Conservation (phyloP, 2,797 vertebrate species). For the Sebastolobus alascanus region DNA sequence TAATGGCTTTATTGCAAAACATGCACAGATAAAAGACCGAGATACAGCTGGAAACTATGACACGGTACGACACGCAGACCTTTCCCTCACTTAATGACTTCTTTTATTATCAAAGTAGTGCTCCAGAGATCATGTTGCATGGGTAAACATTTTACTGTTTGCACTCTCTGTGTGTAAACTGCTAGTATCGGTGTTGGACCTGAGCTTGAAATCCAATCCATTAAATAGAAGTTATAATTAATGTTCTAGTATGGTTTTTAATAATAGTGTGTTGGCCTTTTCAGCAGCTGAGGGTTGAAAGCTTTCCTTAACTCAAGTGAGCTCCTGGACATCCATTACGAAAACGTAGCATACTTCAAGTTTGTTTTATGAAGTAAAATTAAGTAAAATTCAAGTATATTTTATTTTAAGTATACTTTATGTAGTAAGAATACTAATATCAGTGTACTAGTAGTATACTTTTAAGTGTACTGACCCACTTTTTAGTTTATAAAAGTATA, state of each 20-base stretch:
- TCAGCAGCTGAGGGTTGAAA: background rate
- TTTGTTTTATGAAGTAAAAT: too few species aligned
- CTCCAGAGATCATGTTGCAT: slow-evolving; percentile 9
- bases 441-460: too few species aligned
- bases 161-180: background rate
- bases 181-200: background rate
- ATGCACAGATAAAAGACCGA: background rate
- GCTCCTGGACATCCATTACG: too few species aligned
- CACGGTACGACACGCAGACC: background rate
- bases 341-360: too few species aligned
- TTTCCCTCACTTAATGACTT: slow-evolving; percentile 6
- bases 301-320: background rate
- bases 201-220: background rate
- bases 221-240: background rate
- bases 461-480: too few species aligned
- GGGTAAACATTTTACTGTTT: slow-evolving; percentile 46
- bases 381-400: too few species aligned
- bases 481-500: too few species aligned
- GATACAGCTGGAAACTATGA: background rate
- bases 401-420: too few species aligned
- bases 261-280: background rate
- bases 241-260: background rate
- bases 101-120: background rate
- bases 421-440: too few species aligned
- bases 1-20: slow-evolving; percentile 14